Evolutionary conservation across 2,888 invertebrate species (phyloP), one percentile per base, ranked within the genome.

Genomic region (Morpho achilles): DNA sequence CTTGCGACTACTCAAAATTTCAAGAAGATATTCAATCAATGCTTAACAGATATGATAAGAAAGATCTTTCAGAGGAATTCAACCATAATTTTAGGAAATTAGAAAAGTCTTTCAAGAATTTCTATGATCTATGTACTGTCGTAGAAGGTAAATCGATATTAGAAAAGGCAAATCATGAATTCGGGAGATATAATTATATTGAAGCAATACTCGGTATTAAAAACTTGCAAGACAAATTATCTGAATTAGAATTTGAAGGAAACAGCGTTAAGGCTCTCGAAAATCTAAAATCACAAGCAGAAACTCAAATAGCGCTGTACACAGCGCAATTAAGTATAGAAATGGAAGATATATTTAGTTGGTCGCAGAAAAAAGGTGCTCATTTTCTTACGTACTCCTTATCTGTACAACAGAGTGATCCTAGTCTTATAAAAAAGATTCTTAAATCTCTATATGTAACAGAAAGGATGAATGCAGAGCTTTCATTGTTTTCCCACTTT

Each of bases 281-380:
- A 0, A 84, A 81, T 50, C 67, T 90, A 0, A 75, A 72, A 54
- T 75, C 77, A 7, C 84, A 87, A 60, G 76, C 82, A 43, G 86
- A 89, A 64, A 87, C 82, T 55, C 88, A 88, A 67, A 62, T 87
- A 3, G 80, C 87, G 0, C 66, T 89, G 8, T 89, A 84, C 58
- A 74, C 75, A 22, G 87, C 89, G 1, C 82, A 87, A 49, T 64
- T 89, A n/a, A 87, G 87, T 61, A 68, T 79, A 32, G 88, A 90
- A 71, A 89, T 88, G 89, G 87, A 89, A 58, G 83, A 85, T 42
- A 79, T 89, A 16, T 90, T 90, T 58, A 75, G 76, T 42, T 90
- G 89, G 89, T 76, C 80, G 0, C 84, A 87, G 63, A 79, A 77
- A 56, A 82, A 76, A 68, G 79, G 84, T n/a, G 67, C 85, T 0